phyloP scores from a whole-genome alignment of 1,140 invertebrate genomes.

The Pachypsylla venusta region DNA sequence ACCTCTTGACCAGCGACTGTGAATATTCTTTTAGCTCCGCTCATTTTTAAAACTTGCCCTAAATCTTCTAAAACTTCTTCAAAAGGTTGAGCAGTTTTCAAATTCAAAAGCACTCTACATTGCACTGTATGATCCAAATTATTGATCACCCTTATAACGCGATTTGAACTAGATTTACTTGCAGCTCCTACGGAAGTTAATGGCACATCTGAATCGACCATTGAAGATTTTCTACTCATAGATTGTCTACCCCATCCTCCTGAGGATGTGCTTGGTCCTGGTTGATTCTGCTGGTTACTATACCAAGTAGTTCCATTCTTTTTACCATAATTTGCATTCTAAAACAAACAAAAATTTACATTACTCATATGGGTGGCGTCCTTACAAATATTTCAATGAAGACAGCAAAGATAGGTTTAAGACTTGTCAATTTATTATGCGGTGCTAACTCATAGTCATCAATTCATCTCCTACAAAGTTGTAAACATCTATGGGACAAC shows the following conservation, averaged over 20 bases:
- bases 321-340: constrained; percentile 73
- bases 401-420: too few species aligned
- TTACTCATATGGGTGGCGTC: too few species aligned
- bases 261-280: constrained; percentile 41
- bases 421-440: too few species aligned
- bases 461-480: too few species aligned
- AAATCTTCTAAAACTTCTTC: constrained; percentile 88
- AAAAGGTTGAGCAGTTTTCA: constrained; percentile 81
- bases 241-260: constrained; percentile 34
- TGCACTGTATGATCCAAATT: constrained; percentile 80
- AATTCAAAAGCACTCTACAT: constrained; percentile 78
- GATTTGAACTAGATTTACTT: constrained; percentile 58
- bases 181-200: constrained; percentile 38
- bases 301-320: constrained; percentile 77
- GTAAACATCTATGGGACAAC: too few species aligned
- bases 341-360: too few species aligned
- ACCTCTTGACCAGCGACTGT: constrained; percentile 81
- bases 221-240: constrained; percentile 38
- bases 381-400: too few species aligned
- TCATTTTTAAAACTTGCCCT: constrained; percentile 82
- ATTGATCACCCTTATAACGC: constrained; percentile 81
- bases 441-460: too few species aligned
- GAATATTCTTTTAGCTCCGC: constrained; percentile 74
- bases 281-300: constrained; percentile 31
- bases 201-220: constrained; percentile 41